Percentiles rank a stretch among this genome's conserved stretches.
These are phyloP conservation scores for Tragelaphus oryx DNA, from an alignment of 2,797 vertebrate genomes.

Conservation along the genomic window DNA sequence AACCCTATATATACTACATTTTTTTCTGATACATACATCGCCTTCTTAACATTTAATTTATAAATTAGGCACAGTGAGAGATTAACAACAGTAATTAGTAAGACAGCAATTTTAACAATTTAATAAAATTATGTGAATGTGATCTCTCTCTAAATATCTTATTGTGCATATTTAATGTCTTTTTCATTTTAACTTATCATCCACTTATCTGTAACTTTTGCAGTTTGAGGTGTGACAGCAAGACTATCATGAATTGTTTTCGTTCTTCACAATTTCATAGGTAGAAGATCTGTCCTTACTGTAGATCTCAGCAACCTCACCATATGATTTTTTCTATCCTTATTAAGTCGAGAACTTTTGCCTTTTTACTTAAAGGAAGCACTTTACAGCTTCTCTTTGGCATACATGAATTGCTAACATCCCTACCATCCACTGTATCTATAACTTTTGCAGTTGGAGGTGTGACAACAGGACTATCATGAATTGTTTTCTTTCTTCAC, in stretches of 20 bases:
- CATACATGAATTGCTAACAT: neutral
- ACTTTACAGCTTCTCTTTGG: neutral
- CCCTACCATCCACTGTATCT: neutral
- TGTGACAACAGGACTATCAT: neutral
- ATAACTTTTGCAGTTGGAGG: neutral
- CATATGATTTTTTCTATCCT: neutral
- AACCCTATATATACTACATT: neutral
- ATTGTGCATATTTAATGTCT: neutral
- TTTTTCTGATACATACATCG: neutral
- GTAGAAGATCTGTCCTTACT: neutral
- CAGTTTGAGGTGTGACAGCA: neutral
- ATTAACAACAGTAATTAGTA: neutral
- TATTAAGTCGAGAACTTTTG: neutral
- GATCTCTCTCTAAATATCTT: neutral
- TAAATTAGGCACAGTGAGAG: neutral
- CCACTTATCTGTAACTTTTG: neutral
- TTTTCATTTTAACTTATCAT: neutral
- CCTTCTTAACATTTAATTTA: neutral
- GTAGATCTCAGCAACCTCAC: neutral
- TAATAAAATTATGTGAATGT: neutral
- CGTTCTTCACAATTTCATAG: neutral
- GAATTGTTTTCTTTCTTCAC: neutral
- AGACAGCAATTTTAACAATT: neutral
- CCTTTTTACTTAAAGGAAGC: neutral
- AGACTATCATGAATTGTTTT: neutral